Evolutionary conservation across 64 coral and sea anemone species (phyloP), one percentile per base, ranked within the genome.

Genomic region (Montipora capricornis): DNA sequence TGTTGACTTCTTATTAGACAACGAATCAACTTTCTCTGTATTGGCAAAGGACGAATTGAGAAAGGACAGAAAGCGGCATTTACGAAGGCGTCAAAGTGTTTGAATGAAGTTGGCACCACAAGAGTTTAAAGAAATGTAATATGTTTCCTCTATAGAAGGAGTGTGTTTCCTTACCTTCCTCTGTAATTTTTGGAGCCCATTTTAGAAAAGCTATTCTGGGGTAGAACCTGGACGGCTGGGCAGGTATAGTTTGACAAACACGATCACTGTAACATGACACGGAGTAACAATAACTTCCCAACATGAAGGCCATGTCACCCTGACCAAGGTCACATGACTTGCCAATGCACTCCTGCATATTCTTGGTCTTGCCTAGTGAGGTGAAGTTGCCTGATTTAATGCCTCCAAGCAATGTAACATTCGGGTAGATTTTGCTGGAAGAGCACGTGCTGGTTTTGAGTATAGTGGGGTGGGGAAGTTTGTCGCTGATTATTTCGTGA

Each of bases 291-390:
- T 94, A 78, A 44, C 84, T 80, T 49, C 95, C 98, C 22, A 99
- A 52, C 98, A 99, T 99, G 48, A 99, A 94, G 13, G 95, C 98
- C 4, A 99, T 59, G 86, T 99, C 98, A 78, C 98, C 98, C 5
- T 62, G 87, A 5, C 79, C 95, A 19, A 96, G 85, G 6, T 99
- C 98, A 80, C 98, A 99, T 49, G 95, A 92, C 81, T 92, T 96
- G 17, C 98, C 98, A 26, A 99, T 99, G 24, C 98, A 99, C 76
- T 99, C 98, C 78, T 99, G 98, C 92, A 99, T 99, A 74, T 99
- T 99, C 51, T 91, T 99, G 0, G 92, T 88, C 76, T 87, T 90
- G 62, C 98, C 98, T 0, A 99, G 90, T 50, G 95, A 89, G 0
- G 98, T 99, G 17, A 99, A 91, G 68, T 99, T 99, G 2, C 92